A percentile compares a stretch with the other conserved stretches of the same genome.
These are phyloP conservation scores for Phenganax subtilis DNA, from an alignment of 92 coral and sea anemone genomes.

Conservation along the genomic window DNA sequence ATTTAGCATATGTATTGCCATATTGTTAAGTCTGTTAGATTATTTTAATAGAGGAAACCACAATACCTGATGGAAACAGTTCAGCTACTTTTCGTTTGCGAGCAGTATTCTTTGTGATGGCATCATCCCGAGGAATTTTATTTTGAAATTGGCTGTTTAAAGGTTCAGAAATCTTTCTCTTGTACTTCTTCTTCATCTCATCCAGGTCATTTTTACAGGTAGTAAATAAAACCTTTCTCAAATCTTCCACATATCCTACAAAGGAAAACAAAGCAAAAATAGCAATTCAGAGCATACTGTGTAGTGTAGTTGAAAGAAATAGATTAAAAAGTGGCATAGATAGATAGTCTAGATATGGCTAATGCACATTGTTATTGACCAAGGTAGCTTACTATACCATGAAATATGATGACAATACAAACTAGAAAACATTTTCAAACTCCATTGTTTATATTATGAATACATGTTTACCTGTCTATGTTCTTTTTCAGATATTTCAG, in stretches of 20 bases:
- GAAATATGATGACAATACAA: no score
- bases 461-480: not conserved
- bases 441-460: slow-evolving; percentile 1
- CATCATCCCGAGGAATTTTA: slow-evolving; percentile 32
- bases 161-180: slow-evolving; percentile 6
- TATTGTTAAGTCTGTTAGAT: slow-evolving; percentile 11
- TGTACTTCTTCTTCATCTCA: slow-evolving; percentile 8
- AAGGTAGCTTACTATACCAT: no score
- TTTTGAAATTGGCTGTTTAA: slow-evolving; percentile 11
- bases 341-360: no score
- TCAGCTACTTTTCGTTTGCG: slow-evolving; percentile 31
- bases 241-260: slow-evolving; percentile 26
- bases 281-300: slow-evolving; percentile 8
- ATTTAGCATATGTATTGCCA: slow-evolving; percentile 15
- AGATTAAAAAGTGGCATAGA: not conserved
- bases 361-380: no score
- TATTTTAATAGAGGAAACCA: not conserved
- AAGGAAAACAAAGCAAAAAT: slow-evolving; percentile 6
- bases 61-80: not conserved
- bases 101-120: slow-evolving; percentile 25
- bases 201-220: slow-evolving; percentile 11
- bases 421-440: not conserved
- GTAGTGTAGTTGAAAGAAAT: not conserved
- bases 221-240: slow-evolving; percentile 18
- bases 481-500: slow-evolving; percentile 13